Percentiles rank a stretch among this genome's conserved stretches.
Conservation (phyloP, 2,797 vertebrate genomes). For the Pristis pectinata region DNA sequence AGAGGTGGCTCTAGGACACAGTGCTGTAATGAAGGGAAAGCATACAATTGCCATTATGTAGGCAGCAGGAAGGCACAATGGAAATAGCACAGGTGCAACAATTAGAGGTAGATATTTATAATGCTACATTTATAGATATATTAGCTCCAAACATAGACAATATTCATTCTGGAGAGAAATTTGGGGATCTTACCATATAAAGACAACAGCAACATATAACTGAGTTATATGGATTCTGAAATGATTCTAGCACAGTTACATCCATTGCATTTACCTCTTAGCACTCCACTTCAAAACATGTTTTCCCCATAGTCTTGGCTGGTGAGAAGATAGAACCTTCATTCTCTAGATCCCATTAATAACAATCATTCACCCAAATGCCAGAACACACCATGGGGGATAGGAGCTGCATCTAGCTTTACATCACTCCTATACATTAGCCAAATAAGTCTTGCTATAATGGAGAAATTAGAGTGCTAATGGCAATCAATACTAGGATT, state of each 20-base stretch:
- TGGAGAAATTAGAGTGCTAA: neutral
- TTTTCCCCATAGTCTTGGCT: neutral
- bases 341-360: neutral
- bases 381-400: neutral
- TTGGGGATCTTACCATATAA: too few relatives aligned
- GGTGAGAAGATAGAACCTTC: neutral
- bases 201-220: too few relatives aligned
- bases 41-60: too few relatives aligned
- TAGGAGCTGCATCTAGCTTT: neutral
- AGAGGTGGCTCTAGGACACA: neutral
- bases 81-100: too few relatives aligned
- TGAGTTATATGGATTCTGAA: neutral
- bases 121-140: too few relatives aligned
- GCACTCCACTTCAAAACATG: neutral
- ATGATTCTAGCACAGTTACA: neutral
- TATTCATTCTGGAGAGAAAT: too few relatives aligned
- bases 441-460: slow-evolving; percentile 7
- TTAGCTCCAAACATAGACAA: too few relatives aligned
- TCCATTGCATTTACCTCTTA: neutral
- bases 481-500: neutral
- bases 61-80: too few relatives aligned
- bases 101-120: too few relatives aligned
- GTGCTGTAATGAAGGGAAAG: neutral
- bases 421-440: neutral
- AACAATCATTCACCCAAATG: neutral